Evolutionary conservation across 2,113 vertebrate genomes (phyloP).

Genomic region (Nannospalax galili): DNA sequence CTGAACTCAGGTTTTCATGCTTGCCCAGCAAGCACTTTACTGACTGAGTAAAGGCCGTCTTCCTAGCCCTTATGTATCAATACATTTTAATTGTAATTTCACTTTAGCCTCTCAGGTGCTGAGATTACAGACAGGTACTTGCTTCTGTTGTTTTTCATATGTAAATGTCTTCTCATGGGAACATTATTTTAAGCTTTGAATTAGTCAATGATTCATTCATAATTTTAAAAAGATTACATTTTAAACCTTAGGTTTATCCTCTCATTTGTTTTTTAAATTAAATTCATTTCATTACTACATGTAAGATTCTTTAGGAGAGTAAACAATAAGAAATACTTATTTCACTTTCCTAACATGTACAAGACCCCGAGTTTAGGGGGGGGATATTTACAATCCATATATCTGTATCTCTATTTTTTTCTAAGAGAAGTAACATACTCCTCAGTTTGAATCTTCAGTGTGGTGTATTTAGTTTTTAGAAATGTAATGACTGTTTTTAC

Average conservation of each 20-base stretch:
- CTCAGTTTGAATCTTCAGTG: not conserved
- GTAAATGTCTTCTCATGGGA: not conserved
- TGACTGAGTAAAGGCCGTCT: not conserved
- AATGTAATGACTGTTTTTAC: not conserved
- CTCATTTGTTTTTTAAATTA: not conserved
- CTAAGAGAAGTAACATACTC: not conserved
- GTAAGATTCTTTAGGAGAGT: not conserved
- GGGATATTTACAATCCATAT: not conserved
- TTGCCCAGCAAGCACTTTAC: not conserved
- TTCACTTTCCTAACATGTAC: not conserved
- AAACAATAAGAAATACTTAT: not conserved
- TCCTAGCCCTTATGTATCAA: not conserved
- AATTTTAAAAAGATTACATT: not conserved
- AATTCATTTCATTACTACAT: not conserved
- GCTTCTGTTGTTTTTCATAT: not conserved
- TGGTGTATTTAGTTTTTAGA: not conserved
- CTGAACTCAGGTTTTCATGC: too few species aligned
- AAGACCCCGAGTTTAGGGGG: not conserved
- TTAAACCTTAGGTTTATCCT: not conserved
- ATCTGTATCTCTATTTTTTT: too few species aligned
- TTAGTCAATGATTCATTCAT: too few species aligned
- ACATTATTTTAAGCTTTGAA: not conserved
- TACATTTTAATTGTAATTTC: not conserved
- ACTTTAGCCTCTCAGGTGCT: not conserved
- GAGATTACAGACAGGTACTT: not conserved